Evolutionary conservation across 1,140 invertebrate species (phyloP).

Genomic region (Panagrolaimus sp.): DNA sequence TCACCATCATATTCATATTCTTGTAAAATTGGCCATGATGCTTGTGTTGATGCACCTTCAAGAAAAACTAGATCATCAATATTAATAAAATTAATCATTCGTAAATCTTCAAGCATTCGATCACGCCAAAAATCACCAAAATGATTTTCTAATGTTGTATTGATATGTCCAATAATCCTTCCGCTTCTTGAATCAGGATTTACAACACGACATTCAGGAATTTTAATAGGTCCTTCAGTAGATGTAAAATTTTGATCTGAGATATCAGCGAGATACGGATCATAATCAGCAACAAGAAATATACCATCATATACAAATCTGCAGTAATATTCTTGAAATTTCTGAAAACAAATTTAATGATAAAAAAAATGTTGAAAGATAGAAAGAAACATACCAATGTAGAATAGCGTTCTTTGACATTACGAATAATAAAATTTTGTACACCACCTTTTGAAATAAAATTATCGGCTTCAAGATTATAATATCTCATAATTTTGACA

Average conservation of each 20-base stretch:
- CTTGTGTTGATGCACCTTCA: background rate
- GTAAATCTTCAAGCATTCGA: background rate
- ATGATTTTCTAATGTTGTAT: background rate
- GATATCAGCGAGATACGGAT: background rate
- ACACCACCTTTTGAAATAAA: slow-evolving; percentile 2
- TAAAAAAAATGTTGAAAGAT: background rate
- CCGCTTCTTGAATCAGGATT: background rate
- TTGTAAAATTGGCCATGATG: background rate
- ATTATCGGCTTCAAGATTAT: background rate
- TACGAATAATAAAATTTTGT: background rate
- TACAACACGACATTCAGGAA: slow-evolving; percentile 7
- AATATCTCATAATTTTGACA: background rate
- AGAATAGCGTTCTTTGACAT: background rate
- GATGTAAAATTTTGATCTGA: background rate
- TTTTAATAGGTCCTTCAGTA: background rate
- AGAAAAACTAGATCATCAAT: background rate
- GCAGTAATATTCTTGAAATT: slow-evolving; percentile 13
- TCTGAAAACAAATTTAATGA: background rate
- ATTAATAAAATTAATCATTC: background rate
- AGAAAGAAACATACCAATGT: background rate
- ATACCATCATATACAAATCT: slow-evolving; percentile 4
- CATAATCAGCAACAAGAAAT: background rate
- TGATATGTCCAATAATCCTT: background rate
- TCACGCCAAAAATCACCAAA: background rate
- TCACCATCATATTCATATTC: background rate